Evolutionary conservation across 92 coral and sea anemone genomes (phyloP).

Genomic region (Epizoanthus rinbou): DNA sequence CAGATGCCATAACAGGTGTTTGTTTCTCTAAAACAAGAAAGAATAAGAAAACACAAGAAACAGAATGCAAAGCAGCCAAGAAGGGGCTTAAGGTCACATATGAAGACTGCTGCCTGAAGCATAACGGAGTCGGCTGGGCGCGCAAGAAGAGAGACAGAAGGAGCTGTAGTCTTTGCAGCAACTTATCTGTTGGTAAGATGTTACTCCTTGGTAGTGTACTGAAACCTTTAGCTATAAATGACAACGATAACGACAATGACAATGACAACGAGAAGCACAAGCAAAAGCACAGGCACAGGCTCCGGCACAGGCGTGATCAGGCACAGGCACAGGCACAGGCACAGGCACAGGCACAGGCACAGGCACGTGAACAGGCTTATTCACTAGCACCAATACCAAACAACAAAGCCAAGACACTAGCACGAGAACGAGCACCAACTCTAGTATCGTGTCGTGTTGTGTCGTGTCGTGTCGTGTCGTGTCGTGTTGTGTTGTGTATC

Average conservation of each 20-base stretch:
- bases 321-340: too few relatives aligned
- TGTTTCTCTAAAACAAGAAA: neutral
- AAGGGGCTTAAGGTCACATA: neutral
- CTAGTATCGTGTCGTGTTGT: neutral
- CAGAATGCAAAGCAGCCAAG: neutral
- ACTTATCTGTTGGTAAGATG: neutral
- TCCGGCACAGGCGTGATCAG: too few relatives aligned
- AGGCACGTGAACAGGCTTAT: too few relatives aligned
- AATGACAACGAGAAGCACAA: neutral
- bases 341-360: too few relatives aligned
- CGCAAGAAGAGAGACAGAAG: neutral
- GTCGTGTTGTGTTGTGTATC: neutral
- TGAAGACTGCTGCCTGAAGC: constrained; percentile 3
- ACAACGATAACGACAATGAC: neutral
- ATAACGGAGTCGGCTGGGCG: constrained; percentile 25
- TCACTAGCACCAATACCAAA: too few relatives aligned
- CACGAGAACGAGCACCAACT: too few relatives aligned
- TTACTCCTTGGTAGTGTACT: neutral
- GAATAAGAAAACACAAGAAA: neutral
- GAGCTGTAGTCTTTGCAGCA: neutral
- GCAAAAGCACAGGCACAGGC: too few relatives aligned
- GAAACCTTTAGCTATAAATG: neutral
- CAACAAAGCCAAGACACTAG: too few relatives aligned
- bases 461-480: neutral
- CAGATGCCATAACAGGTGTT: neutral